phyloP scores from a whole-genome alignment of 2,888 invertebrate genomes.

The Norana najaformis region DNA sequence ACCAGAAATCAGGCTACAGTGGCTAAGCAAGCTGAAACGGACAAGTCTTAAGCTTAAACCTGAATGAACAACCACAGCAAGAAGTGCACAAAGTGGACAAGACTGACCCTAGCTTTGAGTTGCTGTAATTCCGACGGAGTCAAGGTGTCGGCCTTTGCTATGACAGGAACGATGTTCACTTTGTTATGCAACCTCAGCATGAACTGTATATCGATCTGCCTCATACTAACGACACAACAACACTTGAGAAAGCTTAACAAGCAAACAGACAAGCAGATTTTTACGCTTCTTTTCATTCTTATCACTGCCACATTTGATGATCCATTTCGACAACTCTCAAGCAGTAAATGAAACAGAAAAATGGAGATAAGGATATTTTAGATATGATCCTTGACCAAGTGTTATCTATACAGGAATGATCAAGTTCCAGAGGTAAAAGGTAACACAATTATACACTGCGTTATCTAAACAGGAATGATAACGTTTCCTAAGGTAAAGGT shows the following conservation, averaged over 20 bases:
- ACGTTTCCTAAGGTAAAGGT: no score
- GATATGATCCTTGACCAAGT: no score
- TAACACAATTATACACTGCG: no score
- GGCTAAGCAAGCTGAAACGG: not conserved
- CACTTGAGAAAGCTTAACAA: not conserved
- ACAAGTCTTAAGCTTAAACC: not conserved
- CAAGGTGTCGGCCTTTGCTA: constrained; percentile 62
- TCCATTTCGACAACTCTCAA: not conserved
- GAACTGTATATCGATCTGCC: constrained; percentile 60
- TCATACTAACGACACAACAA: constrained; percentile 65
- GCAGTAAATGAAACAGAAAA: no score
- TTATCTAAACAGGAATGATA: no score
- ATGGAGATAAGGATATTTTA: no score
- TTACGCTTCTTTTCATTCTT: not conserved
- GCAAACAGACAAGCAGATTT: not conserved
- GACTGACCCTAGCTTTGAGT: constrained; percentile 63
- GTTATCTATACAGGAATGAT: no score
- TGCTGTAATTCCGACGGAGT: constrained; percentile 57
- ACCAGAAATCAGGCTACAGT: no score
- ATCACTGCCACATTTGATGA: not conserved
- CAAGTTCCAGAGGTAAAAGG: no score
- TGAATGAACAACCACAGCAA: not conserved
- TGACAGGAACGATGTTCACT: constrained; percentile 63
- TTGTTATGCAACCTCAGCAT: constrained; percentile 62
- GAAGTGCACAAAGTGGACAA: not conserved